phyloP scores from a whole-genome alignment of 2,113 vertebrate species.

The Mesitornis unicolor region DNA sequence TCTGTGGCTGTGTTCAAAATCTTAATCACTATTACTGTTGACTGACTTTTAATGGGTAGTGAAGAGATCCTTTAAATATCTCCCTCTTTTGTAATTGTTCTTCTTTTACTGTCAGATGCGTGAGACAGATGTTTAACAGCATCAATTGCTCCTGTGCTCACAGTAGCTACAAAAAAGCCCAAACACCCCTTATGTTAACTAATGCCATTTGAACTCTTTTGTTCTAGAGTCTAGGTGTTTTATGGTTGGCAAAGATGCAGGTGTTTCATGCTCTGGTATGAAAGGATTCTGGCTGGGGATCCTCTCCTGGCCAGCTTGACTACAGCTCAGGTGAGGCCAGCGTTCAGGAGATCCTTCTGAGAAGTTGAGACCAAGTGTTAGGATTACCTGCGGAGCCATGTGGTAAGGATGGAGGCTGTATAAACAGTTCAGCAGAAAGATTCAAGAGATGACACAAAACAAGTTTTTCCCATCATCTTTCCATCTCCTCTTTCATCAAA shows the following conservation, averaged over 20 bases:
- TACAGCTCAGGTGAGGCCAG: neutral
- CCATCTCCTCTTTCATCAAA: neutral
- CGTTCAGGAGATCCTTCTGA: neutral
- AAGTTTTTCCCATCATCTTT: neutral
- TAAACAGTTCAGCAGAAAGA: neutral
- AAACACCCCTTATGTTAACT: neutral
- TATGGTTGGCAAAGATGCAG: neutral
- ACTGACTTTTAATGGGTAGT: neutral
- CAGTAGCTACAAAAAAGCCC: neutral
- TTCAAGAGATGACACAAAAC: neutral
- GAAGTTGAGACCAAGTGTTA: neutral
- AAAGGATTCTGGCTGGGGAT: neutral
- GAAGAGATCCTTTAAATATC: neutral
- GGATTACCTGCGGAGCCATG: fast-evolving
- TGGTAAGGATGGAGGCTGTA: neutral
- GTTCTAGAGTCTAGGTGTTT: neutral
- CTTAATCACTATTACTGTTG: neutral
- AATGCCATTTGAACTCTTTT: neutral
- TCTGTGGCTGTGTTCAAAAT: neutral
- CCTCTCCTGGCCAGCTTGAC: neutral
- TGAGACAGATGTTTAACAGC: neutral
- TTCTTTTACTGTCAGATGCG: neutral
- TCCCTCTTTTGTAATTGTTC: neutral
- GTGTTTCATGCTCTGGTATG: neutral
- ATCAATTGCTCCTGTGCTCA: neutral